These are phyloP conservation scores for Calycopis cecrops DNA, from an alignment of 1,140 invertebrate species.

Conservation along the genomic window DNA sequence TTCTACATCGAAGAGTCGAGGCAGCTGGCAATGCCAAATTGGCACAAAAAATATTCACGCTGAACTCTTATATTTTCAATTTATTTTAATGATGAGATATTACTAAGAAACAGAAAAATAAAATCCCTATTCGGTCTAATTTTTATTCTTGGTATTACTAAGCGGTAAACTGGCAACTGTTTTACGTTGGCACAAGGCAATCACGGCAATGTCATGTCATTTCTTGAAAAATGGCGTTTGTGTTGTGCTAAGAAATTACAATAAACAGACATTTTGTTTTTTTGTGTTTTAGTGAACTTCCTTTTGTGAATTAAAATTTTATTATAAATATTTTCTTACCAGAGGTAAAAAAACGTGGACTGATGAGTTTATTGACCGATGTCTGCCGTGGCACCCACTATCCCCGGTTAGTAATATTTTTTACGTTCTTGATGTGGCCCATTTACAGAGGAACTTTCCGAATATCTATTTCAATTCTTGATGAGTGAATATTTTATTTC, in stretches of 20 bases:
- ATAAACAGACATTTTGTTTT: conserved; percentile 51
- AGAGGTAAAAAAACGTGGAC: conserved; percentile 53
- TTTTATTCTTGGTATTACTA: neutral
- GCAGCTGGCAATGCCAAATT: too few species aligned
- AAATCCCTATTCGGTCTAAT: too few species aligned
- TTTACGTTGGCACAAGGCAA: conserved; percentile 21
- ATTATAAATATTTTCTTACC: conserved; percentile 33
- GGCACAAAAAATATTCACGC: too few species aligned
- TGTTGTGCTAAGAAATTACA: conserved; percentile 62
- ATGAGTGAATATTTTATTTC: too few species aligned
- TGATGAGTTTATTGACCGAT: conserved; percentile 71
- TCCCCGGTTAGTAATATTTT: conserved; percentile 62
- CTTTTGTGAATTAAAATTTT: conserved; percentile 17
- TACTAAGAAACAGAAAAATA: too few species aligned
- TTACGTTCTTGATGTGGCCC: conserved; percentile 19
- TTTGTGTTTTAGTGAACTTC: conserved; percentile 22
- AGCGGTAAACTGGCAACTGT: conserved; percentile 7
- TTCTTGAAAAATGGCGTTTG: conserved; percentile 71
- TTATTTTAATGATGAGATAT: too few species aligned
- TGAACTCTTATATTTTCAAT: too few species aligned
- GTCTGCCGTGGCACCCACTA: conserved; percentile 72
- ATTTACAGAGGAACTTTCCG: too few species aligned
- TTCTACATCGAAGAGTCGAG: too few species aligned
- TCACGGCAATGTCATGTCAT: conserved; percentile 34
- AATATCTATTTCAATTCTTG: too few species aligned